Conservation (phyloP, 2,113 vertebrate species). For the Erinaceus europaeus region DNA sequence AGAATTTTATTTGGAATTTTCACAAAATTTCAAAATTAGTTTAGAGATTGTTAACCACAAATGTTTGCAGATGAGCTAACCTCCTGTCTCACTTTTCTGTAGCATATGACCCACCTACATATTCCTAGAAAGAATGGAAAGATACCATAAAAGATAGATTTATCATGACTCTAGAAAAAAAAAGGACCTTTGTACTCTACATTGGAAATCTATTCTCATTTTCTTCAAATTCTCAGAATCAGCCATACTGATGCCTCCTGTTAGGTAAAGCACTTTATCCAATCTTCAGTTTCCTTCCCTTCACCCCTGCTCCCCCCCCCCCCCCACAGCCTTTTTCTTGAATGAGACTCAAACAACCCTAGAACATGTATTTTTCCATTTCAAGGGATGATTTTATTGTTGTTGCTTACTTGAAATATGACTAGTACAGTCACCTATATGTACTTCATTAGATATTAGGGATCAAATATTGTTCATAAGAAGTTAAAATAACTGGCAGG, state of each 20-base stretch:
- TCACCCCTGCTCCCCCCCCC: too few relatives aligned
- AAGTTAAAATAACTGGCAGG: neutral
- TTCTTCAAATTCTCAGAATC: neutral
- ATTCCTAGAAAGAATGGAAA: neutral
- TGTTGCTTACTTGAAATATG: slow-evolving; percentile 1
- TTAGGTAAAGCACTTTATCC: neutral
- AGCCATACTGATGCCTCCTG: neutral
- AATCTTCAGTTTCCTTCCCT: neutral
- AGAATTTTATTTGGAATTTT: slow-evolving; percentile 3
- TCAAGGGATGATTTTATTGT: neutral
- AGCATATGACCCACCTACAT: neutral
- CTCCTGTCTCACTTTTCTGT: neutral
- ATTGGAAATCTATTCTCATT: neutral
- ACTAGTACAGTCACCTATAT: neutral
- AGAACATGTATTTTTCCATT: neutral
- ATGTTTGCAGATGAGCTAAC: neutral
- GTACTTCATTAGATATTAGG: neutral
- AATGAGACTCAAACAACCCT: neutral
- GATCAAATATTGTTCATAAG: neutral
- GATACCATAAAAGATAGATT: neutral
- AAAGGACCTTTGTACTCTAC: neutral
- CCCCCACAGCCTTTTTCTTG: neutral
- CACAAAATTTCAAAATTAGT: neutral
- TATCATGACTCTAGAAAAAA: neutral
- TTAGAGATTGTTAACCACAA: neutral